Percentiles rank a stretch among this genome's conserved stretches.
Evolutionary conservation across 2,113 vertebrate species (phyloP).

Genomic region (Hemibagrus wyckioides): DNA sequence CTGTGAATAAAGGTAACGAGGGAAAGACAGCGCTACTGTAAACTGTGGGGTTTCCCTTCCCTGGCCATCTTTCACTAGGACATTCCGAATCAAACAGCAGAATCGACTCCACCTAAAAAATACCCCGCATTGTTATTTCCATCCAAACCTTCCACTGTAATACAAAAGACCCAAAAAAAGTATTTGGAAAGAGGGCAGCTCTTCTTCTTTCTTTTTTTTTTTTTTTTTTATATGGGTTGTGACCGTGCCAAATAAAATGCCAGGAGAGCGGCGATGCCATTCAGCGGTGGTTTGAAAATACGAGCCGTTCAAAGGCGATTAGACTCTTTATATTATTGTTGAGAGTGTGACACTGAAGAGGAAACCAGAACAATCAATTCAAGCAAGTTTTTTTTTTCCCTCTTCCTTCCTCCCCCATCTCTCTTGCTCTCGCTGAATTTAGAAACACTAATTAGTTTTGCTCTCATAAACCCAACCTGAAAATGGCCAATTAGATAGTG

Average conservation of each 20-base stretch:
- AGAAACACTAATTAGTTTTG: slow-evolving; percentile 84
- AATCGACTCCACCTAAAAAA: slow-evolving; percentile 68
- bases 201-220: slow-evolving; percentile 55
- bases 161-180: slow-evolving; percentile 61
- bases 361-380: slow-evolving; percentile 79
- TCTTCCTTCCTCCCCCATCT: background rate
- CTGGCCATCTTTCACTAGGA: slow-evolving; percentile 76
- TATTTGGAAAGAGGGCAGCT: slow-evolving; percentile 58
- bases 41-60: slow-evolving; percentile 68
- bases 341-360: slow-evolving; percentile 71
- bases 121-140: slow-evolving; percentile 53
- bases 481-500: slow-evolving; percentile 80
- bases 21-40: slow-evolving; percentile 89
- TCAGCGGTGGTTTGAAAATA: slow-evolving; percentile 68
- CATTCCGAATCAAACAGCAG: slow-evolving; percentile 78
- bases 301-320: slow-evolving; percentile 72
- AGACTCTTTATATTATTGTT: slow-evolving; percentile 74
- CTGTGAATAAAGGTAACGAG: slow-evolving; percentile 87
- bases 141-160: slow-evolving; percentile 67
- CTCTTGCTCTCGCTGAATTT: slow-evolving; percentile 72
- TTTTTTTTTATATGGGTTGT: background rate
- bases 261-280: slow-evolving; percentile 68
- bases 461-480: slow-evolving; percentile 80
- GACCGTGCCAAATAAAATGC: slow-evolving; percentile 70
- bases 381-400: slow-evolving; percentile 57